These are phyloP conservation scores for Cyanistes caeruleus DNA, from an alignment of 2,113 vertebrate genomes.

Conservation along the genomic window DNA sequence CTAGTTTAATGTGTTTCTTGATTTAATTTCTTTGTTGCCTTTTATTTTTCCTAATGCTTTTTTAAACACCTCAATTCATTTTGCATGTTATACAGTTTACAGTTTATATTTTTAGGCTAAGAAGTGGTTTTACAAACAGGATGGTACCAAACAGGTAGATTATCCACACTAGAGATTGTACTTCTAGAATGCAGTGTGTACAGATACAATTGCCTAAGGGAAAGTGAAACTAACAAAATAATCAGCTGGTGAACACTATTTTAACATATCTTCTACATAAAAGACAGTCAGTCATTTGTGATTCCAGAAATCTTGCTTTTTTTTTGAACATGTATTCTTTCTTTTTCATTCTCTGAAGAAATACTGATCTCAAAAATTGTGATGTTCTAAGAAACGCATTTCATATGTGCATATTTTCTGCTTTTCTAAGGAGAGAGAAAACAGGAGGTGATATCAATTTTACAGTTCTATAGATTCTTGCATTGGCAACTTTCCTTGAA, in stretches of 20 bases:
- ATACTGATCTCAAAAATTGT: background rate
- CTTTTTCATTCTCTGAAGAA: conserved; percentile 66
- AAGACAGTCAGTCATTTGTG: conserved; percentile 73
- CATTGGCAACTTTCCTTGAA: background rate
- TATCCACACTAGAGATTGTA: conserved; percentile 78
- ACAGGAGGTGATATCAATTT: background rate
- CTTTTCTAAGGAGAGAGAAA: conserved; percentile 28
- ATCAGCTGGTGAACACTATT: conserved; percentile 74
- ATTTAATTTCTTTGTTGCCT: conserved; percentile 57
- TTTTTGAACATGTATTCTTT: conserved; percentile 59
- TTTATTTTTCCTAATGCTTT: conserved; percentile 65
- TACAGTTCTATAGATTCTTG: conserved; percentile 27
- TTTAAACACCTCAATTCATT: conserved; percentile 72
- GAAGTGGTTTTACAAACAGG: conserved; percentile 74
- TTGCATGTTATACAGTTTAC: conserved; percentile 78
- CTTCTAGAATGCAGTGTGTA: conserved; percentile 77
- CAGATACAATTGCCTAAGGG: conserved; percentile 76
- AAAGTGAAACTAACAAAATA: conserved; percentile 82
- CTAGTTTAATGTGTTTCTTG: conserved; percentile 51
- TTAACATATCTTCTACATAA: conserved; percentile 72
- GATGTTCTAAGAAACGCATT: background rate
- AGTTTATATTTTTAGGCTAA: conserved; percentile 77
- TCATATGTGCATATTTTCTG: conserved; percentile 38
- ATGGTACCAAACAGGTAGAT: conserved; percentile 78
- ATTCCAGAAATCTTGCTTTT: conserved; percentile 75